Conservation (phyloP, 53 echinoderm and acorn worm species). For the Pentamera pediparva region DNA sequence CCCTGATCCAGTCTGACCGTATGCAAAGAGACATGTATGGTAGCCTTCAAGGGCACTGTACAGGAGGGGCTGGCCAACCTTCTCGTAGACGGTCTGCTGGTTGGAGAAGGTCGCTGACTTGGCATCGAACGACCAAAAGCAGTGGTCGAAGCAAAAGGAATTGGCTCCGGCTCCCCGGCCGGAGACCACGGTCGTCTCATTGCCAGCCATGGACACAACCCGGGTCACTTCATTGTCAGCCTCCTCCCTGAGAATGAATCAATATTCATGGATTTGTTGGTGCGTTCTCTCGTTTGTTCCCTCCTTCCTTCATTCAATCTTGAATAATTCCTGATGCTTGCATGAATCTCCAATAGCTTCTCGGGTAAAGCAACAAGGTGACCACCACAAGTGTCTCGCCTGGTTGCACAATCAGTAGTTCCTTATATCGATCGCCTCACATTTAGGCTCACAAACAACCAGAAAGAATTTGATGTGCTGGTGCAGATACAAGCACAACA, state of each 20-base stretch:
- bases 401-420: too few species aligned
- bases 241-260: slow-evolving; percentile 50
- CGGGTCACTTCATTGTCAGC: slow-evolving; percentile 58
- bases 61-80: slow-evolving; percentile 69
- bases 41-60: slow-evolving; percentile 89
- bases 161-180: slow-evolving; percentile 37
- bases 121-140: slow-evolving; percentile 93
- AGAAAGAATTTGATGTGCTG: too few species aligned
- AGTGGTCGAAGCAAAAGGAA: slow-evolving; percentile 84
- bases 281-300: too few species aligned
- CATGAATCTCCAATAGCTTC: too few species aligned
- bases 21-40: slow-evolving; percentile 96
- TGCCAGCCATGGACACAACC: slow-evolving; percentile 76
- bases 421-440: too few species aligned
- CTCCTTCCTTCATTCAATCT: too few species aligned
- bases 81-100: slow-evolving; percentile 81
- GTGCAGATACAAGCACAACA: too few species aligned
- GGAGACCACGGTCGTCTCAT: slow-evolving; percentile 66
- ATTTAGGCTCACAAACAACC: too few species aligned
- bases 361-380: too few species aligned
- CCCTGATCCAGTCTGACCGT: slow-evolving; percentile 97
- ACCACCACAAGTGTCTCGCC: too few species aligned
- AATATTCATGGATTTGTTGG: too few species aligned
- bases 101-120: slow-evolving; percentile 44
- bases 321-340: too few species aligned